These are phyloP conservation scores for Hydrolagus colliei DNA, from an alignment of 2,797 vertebrate species.

Conservation along the genomic window DNA sequence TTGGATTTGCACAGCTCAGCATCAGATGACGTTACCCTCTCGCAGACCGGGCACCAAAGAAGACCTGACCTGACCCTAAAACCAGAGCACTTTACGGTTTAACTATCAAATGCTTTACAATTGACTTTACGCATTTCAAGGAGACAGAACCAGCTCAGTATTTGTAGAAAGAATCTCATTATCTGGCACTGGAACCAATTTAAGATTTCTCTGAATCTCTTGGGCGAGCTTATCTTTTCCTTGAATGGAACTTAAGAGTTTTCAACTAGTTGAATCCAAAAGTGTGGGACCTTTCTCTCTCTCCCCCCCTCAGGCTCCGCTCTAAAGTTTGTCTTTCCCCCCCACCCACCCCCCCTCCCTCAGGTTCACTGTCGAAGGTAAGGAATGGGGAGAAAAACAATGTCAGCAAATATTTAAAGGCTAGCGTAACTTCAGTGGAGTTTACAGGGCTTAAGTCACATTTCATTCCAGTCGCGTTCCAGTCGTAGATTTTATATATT, in stretches of 20 bases:
- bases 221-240: not conserved
- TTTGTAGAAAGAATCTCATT: not conserved
- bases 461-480: not conserved
- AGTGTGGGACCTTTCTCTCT: not conserved
- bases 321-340: too few relatives aligned
- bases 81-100: slow-evolving; percentile 29
- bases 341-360: not conserved
- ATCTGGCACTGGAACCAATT: slow-evolving; percentile 10
- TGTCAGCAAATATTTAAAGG: not conserved
- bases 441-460: not conserved
- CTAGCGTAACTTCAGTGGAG: not conserved
- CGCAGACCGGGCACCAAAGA: slow-evolving; percentile 17
- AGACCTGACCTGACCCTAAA: slow-evolving; percentile 1
- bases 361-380: slow-evolving; percentile 5
- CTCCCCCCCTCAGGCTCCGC: not conserved
- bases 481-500: not conserved
- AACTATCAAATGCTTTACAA: slow-evolving; percentile 9
- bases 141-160: slow-evolving; percentile 12
- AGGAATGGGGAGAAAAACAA: not conserved
- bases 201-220: not conserved
- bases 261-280: slow-evolving; percentile 6
- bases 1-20: slow-evolving; percentile 32
- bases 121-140: not conserved
- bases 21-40: slow-evolving; percentile 11
- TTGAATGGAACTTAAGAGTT: slow-evolving; percentile 10